These are phyloP conservation scores for Ichneumoninae sp. DNA, from an alignment of 2,888 invertebrate genomes.

Conservation along the genomic window DNA sequence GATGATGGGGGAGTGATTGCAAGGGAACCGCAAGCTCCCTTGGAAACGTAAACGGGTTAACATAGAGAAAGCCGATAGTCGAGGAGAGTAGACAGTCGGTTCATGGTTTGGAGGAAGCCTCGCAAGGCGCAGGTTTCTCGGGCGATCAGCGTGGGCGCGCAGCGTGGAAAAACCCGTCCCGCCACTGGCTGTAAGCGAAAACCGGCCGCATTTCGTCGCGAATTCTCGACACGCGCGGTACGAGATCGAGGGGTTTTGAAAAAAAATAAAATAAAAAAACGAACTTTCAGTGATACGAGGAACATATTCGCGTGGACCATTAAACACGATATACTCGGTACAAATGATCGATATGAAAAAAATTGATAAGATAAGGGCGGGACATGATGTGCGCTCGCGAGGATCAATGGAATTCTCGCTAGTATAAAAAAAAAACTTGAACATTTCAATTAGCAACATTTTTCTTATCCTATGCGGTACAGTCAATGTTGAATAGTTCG, in stretches of 20 bases:
- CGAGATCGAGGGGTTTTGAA: slow-evolving; percentile 49
- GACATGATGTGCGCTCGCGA: not conserved
- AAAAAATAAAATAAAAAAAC: not conserved
- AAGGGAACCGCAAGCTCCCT: not conserved
- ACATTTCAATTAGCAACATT: not conserved
- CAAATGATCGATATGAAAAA: slow-evolving; percentile 6
- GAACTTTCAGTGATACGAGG: not conserved
- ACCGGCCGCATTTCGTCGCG: slow-evolving; percentile 72
- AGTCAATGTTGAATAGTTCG: not conserved
- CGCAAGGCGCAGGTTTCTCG: slow-evolving; percentile 67
- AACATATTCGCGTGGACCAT: not conserved
- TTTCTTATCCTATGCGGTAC: not conserved
- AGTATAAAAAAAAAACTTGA: not conserved
- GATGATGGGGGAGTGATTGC: not conserved
- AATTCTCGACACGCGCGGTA: slow-evolving; percentile 68
- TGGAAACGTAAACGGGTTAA: not conserved
- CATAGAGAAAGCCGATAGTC: slow-evolving; percentile 12
- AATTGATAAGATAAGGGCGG: not conserved
- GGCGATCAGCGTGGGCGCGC: slow-evolving; percentile 59
- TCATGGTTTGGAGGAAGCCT: slow-evolving; percentile 16
- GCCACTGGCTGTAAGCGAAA: slow-evolving; percentile 68
- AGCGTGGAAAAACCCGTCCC: slow-evolving; percentile 45
- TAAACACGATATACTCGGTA: not conserved
- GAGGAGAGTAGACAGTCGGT: slow-evolving; percentile 1
- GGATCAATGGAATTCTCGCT: not conserved